Evolutionary conservation across 2,113 vertebrate genomes (phyloP), one percentile per base, ranked within the genome.

Genomic region (Piprites chloris): DNA sequence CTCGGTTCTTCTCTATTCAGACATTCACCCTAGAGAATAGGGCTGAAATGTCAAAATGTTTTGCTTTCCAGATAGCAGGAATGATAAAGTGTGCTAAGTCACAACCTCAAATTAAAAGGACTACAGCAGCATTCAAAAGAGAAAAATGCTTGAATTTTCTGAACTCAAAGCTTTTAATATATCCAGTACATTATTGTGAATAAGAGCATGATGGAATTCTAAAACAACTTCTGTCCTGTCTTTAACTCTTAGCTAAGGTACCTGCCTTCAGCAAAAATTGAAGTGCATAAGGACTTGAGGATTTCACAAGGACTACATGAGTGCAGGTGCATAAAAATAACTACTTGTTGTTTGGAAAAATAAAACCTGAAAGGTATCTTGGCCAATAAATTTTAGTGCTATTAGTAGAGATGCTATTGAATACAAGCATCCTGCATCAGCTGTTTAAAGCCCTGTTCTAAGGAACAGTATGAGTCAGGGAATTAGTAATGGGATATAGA

Each of bases 401-500:
- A 61, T 91, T 91, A 92, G 80, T 52, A 69, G 30, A 66, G 81
- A 87, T 71, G 59, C 30, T 87, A 74, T 79, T 77, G 90, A 76
- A 86, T 62, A 47, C 5, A 46, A 94, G 62, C 52, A 66, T 91
- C 78, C 92, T 80, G 73, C 80, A 88, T 93, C 77, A 85, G 92
- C 81, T 89, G 69, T 74, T 96, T 35, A 26, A 44, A 93, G 46
- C 39, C 10, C n/a, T 69, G 65, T 65, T 69, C 42, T 2, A 35
- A 37, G 74, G 91, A 87, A 22, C 27, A 3, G 9, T 76, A 28
- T 67, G 83, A 90, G 85, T 91, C 92, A 52, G 87, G 76, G 91
- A 65, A 67, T 47, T 39, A 82, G 89, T 75, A 96, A 93, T 73
- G 78, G 86, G 83, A 95, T 71, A 75, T 42, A 61, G 91, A 89